A percentile compares a stretch with the other conserved stretches of the same genome.
Evolutionary conservation across 2,113 vertebrate genomes (phyloP).

Genomic region (Heloderma charlesbogerti): DNA sequence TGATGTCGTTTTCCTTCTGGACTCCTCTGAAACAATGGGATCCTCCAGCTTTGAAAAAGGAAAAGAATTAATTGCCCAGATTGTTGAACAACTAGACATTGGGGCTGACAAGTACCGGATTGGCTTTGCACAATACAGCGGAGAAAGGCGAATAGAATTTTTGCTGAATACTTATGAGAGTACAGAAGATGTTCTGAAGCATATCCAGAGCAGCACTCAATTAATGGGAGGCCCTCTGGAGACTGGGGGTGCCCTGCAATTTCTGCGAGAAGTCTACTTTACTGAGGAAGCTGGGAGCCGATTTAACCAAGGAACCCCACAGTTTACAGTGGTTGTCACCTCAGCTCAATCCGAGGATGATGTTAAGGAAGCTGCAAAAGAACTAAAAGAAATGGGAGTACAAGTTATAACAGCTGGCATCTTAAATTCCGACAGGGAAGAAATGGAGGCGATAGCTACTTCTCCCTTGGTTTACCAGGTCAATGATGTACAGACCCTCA

Average conservation of each 20-base stretch:
- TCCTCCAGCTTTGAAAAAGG: slow-evolving; percentile 64
- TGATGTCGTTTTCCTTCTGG: slow-evolving; percentile 86
- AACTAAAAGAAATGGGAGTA: slow-evolving; percentile 74
- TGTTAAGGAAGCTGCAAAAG: slow-evolving; percentile 54
- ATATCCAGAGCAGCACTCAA: slow-evolving; percentile 58
- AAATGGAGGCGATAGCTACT: slow-evolving; percentile 65
- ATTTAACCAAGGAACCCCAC: slow-evolving; percentile 70
- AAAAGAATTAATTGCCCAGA: slow-evolving; percentile 57
- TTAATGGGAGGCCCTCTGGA: slow-evolving; percentile 58
- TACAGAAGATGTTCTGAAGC: slow-evolving; percentile 56
- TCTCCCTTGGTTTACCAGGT: slow-evolving; percentile 39
- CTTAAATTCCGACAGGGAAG: slow-evolving; percentile 44
- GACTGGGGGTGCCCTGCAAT: slow-evolving; percentile 72
- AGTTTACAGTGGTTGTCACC: slow-evolving; percentile 80
- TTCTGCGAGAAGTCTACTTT: slow-evolving; percentile 73
- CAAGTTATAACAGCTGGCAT: slow-evolving; percentile 75
- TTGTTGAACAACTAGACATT: slow-evolving; percentile 74
- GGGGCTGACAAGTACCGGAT: slow-evolving; percentile 72
- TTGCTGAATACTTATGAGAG: slow-evolving; percentile 72
- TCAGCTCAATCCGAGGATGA: slow-evolving; percentile 76
- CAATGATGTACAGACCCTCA: slow-evolving; percentile 6
- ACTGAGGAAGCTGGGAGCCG: slow-evolving; percentile 71
- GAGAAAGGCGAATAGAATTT: slow-evolving; percentile 75
- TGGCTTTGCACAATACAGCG: slow-evolving; percentile 82
- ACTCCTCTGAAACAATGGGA: slow-evolving; percentile 68